Evolutionary conservation across 2,888 invertebrate species (phyloP), one percentile per base, ranked within the genome.

Genomic region (Volucella zonaria): DNA sequence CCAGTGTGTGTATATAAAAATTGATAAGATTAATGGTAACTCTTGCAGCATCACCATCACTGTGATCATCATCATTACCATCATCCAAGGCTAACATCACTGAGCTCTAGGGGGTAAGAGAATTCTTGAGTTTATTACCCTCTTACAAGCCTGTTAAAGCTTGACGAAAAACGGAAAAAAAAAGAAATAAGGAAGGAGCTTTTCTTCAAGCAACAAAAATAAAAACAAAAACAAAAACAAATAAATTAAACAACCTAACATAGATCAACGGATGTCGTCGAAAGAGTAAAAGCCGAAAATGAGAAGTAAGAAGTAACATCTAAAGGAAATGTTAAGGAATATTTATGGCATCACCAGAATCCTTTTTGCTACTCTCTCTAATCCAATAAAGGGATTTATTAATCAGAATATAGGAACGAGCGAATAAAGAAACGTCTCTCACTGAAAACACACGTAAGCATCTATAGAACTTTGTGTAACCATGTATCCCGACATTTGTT

Each of bases 381-480:
- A 83, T 83, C 80, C 83, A 83, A 83, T 83, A 83, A 83, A 80
- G 59, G 71, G 75, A 80, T 83, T 82, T 83, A 83, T 83, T 83
- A 83, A 83, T 83, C 83, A 83, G 80, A 45, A 79, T 71, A 66
- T 67, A 43, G 59, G 52, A 40, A 18, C 43, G 38, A 49, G 49
- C 9, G 12, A 31, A 23, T 23, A 23, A 23, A 23, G 23, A 23
- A 23, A 31, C 31, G 31, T 31, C 6, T 31, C 6, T 31, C 6
- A 31, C 31, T 4, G 31, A 3, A 31, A 31, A 31, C 1, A 18
- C 31, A 31, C 31, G 31, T 23, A 3, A 23, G 23, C 18, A 14
- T 18, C 47, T 42, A 14, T 47, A 23, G 31, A 47, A 31, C 15
- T 58, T 31, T 47, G 42, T 67, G 52, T 45, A 31, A 14, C 10